A percentile compares a stretch with the other conserved stretches of the same genome.
Evolutionary conservation across 2,113 vertebrate species (phyloP).

Genomic region (Gobiocypris rarus): DNA sequence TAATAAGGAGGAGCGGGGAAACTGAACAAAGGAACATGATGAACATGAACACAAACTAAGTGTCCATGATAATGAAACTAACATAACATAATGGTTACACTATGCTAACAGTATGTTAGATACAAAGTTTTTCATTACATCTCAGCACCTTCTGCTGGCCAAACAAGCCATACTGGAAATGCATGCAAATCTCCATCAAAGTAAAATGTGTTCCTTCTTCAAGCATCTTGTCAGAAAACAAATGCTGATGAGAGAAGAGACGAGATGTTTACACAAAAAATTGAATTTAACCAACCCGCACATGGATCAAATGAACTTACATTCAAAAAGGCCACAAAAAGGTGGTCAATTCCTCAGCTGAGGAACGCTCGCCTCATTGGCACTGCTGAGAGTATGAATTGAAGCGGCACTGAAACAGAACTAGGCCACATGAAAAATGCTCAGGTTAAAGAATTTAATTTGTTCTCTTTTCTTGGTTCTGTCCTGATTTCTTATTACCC

Average conservation of each 20-base stretch:
- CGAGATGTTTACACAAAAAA: background rate
- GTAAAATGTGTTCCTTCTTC: background rate
- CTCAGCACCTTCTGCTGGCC: background rate
- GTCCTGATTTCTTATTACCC: constrained; percentile 14
- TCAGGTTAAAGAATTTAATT: background rate
- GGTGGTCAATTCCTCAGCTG: background rate
- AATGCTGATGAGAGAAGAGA: constrained; percentile 17
- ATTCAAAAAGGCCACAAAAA: too few relatives aligned
- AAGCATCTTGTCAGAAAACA: background rate
- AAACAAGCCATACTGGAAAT: background rate
- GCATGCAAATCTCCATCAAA: background rate
- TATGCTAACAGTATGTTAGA: background rate
- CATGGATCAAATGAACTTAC: background rate
- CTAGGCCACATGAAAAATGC: constrained; percentile 17
- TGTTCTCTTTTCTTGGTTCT: background rate
- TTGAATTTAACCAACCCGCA: background rate
- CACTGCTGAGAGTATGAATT: background rate
- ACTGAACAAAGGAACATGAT: too few relatives aligned
- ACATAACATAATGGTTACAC: too few relatives aligned
- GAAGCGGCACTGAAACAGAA: background rate
- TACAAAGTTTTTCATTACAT: background rate
- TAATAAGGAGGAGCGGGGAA: too few relatives aligned
- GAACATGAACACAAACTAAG: too few relatives aligned
- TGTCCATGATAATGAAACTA: too few relatives aligned
- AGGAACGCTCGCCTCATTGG: background rate